phyloP scores from a whole-genome alignment of 2,113 vertebrate species.

The Setophaga petechia region DNA sequence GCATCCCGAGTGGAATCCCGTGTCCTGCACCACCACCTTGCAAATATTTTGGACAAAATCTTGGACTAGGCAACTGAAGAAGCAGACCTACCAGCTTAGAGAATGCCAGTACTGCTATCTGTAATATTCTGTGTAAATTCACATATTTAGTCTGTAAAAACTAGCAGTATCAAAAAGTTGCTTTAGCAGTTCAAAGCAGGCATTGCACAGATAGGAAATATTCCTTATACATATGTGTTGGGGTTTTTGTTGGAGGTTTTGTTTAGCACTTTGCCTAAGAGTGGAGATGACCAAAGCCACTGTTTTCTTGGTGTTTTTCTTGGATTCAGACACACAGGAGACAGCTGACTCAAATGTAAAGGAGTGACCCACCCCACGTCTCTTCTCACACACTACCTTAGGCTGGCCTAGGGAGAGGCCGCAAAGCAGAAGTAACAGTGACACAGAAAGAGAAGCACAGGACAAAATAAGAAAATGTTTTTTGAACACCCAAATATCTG shows the following conservation, averaged over 20 bases:
- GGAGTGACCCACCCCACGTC: background rate
- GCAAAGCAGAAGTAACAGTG: background rate
- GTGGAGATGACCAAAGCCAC: background rate
- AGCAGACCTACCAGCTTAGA: background rate
- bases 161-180: rapidly evolving
- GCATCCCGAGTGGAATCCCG: rapidly evolving
- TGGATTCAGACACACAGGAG: background rate
- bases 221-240: no score
- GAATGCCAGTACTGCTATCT: background rate
- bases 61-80: background rate
- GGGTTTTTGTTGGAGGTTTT: background rate
- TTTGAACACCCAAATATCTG: background rate
- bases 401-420: background rate
- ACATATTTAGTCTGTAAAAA: background rate
- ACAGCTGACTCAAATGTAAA: no score
- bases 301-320: background rate
- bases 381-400: rapidly evolving
- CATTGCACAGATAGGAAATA: rapidly evolving
- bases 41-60: background rate
- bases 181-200: background rate
- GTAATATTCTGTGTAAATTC: no score
- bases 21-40: rapidly evolving
- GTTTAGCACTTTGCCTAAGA: background rate
- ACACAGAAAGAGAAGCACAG: background rate
- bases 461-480: background rate